Conservation (phyloP, 2,888 invertebrate species). For the Tineola bisselliella region DNA sequence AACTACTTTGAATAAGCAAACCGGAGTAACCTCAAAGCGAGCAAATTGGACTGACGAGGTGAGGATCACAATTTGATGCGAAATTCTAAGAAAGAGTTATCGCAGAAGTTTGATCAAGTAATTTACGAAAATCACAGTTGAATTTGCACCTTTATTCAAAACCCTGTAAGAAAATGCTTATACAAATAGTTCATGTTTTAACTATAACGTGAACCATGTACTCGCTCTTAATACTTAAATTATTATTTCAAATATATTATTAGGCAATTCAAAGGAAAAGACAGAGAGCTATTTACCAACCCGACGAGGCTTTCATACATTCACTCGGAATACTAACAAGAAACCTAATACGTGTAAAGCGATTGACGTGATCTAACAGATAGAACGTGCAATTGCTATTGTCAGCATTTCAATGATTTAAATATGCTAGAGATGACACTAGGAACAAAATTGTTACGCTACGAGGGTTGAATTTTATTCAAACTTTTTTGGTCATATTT, state of each 20-base stretch:
- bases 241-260: too few species aligned
- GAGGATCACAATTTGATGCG: conserved; percentile 6
- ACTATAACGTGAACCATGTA: too few species aligned
- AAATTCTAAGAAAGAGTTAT: conserved; percentile 5
- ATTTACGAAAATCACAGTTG: not conserved
- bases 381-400: not conserved
- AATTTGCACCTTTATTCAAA: not conserved
- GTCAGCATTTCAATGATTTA: not conserved
- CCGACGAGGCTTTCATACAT: not conserved
- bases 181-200: too few species aligned
- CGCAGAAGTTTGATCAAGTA: conserved; percentile 1
- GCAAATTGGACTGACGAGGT: conserved; percentile 5
- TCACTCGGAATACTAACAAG: not conserved
- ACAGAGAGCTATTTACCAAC: too few species aligned
- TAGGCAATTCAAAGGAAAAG: too few species aligned
- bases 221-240: too few species aligned
- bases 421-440: too few species aligned
- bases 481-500: too few species aligned
- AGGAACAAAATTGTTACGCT: too few species aligned
- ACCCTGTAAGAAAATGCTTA: too few species aligned
- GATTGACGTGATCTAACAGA: not conserved
- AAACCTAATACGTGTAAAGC: not conserved
- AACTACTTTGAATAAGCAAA: conserved; percentile 30
- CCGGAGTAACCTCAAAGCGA: conserved; percentile 13
- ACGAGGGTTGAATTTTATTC: too few species aligned